Evolutionary conservation across 2,888 invertebrate genomes (phyloP).

Genomic region (Schizaphis graminum): DNA sequence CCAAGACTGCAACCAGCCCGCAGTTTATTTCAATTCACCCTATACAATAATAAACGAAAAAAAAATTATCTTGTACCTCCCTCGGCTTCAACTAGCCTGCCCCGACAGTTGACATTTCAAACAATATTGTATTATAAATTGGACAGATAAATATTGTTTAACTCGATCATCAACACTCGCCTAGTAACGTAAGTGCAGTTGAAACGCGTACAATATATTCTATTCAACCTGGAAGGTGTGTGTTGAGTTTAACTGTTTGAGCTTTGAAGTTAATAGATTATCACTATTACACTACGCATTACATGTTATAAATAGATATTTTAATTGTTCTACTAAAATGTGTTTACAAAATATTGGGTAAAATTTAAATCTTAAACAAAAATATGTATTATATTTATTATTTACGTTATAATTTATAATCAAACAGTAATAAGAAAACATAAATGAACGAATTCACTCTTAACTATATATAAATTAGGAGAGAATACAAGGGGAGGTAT

Average conservation of each 20-base stretch:
- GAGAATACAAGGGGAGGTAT: not conserved
- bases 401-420: not conserved
- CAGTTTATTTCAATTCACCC: not conserved
- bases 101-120: not conserved
- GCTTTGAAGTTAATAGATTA: not conserved
- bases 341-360: not conserved
- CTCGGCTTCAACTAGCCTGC: not conserved
- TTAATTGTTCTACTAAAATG: not conserved
- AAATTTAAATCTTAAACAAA: not conserved
- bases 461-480: not conserved
- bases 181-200: not conserved
- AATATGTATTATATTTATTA: not conserved
- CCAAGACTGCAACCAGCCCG: not conserved
- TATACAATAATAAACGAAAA: not conserved
- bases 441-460: not conserved
- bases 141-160: not conserved
- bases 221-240: not conserved
- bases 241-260: not conserved
- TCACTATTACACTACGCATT: not conserved
- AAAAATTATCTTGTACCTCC: not conserved
- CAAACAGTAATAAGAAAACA: not conserved
- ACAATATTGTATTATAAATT: not conserved
- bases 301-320: not conserved
- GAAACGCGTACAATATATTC: not conserved
- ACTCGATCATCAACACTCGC: not conserved